Base-by-base conservation (phyloP, 2,888 invertebrate species). In the Corythucha ciliata region DNA sequence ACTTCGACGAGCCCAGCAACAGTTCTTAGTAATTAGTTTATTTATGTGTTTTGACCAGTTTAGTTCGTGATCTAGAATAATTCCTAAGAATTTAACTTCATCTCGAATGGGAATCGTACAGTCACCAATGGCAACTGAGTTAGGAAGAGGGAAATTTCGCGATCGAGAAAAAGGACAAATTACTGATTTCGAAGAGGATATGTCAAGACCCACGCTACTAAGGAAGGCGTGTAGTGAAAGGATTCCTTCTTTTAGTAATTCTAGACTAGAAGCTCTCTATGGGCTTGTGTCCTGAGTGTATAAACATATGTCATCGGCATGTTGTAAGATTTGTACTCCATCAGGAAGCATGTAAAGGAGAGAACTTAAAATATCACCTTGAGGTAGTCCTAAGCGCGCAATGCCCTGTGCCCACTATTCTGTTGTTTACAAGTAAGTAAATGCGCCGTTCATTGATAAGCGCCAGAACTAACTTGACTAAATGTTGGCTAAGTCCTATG, bases 281-380 rank as follows among this genome's bases (percentile, higher is more conserved):
- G 16, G 18, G 29, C 26, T 33, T n/a, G 26, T 52, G 46, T 6
- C 54, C 40, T 47, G 53, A 45, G 32, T 20, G 10, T 29, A 32
- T 6, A 54, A 36, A 18, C 25, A 34, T 3, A 54, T 44, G 24
- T 54, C 51, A 22, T 54, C 54, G 1, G 54, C 54, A 52, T 29
- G 52, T 29, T 54, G 50, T 8, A 51, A 16, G 14, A 53, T 46
- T n/a, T 10, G 10, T 3, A 45, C 29, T 10, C 32, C 33, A 2
- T 18, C 33, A 8, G 41, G 41, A 14, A 41, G 14, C 10, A 8
- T 6, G 29, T 40, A 54, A 2, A 54, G 45, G 10, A 54, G 25
- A 22, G 54, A 47, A n/a, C 33, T 21, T 21, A 44, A 20, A 3
- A 51, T 37, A 21, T 25, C 34, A 25, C 51, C 51, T 29, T 46